These are phyloP conservation scores for Athalia cordata DNA, from an alignment of 2,888 invertebrate species.

Conservation along the genomic window DNA sequence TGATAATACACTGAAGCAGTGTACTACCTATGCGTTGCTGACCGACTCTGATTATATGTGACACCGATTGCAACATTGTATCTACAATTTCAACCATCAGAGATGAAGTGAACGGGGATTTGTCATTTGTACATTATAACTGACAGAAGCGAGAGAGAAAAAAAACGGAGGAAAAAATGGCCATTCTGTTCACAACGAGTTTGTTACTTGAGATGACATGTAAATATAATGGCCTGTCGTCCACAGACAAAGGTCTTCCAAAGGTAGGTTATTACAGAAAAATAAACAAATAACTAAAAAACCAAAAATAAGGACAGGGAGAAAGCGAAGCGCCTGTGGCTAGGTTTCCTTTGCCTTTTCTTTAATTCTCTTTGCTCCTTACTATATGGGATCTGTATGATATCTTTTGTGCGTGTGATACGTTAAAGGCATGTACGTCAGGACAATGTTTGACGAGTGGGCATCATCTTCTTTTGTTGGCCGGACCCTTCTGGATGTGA, in stretches of 20 bases:
- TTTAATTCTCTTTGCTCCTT: background rate
- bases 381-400: background rate
- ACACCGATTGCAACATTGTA: constrained; percentile 39
- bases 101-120: background rate
- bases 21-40: constrained; percentile 3
- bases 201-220: too few relatives aligned
- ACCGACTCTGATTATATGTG: constrained; percentile 18
- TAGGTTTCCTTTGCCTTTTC: background rate
- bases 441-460: background rate
- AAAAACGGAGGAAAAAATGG: too few relatives aligned
- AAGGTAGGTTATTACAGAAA: too few relatives aligned
- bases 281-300: too few relatives aligned
- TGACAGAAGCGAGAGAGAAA: too few relatives aligned
- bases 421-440: constrained; percentile 8
- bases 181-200: too few relatives aligned
- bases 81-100: constrained; percentile 22
- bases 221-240: too few relatives aligned
- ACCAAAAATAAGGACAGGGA: background rate
- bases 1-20: constrained; percentile 19
- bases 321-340: background rate
- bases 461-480: background rate
- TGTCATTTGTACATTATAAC: too few relatives aligned
- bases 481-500: constrained; percentile 3
- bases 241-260: too few relatives aligned
- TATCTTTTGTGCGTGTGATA: background rate